Conservation (phyloP, 1,140 invertebrate genomes). For the Philotrypesis tridentata region DNA sequence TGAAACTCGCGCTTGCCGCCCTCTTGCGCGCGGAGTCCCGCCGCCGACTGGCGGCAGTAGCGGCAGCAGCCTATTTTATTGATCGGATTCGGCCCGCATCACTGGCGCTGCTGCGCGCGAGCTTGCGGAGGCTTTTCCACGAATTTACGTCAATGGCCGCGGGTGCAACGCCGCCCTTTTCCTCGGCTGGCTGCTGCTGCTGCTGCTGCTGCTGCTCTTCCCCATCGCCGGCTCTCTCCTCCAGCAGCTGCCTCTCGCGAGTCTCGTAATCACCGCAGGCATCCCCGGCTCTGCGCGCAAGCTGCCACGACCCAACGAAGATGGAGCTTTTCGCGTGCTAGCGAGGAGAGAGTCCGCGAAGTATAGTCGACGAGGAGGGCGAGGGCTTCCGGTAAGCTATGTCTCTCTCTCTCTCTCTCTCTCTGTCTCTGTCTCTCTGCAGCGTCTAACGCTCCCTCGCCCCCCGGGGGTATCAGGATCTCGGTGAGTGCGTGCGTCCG, state of each 20-base stretch:
- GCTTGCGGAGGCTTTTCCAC: slow-evolving; percentile 27
- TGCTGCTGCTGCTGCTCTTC: not conserved
- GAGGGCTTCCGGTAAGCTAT: not conserved
- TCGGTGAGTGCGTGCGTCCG: no score
- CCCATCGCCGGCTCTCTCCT: not conserved
- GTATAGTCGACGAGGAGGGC: not conserved
- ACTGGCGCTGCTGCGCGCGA: slow-evolving; percentile 13
- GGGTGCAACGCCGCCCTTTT: slow-evolving; percentile 6
- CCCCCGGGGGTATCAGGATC: no score
- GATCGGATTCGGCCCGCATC: slow-evolving; percentile 48
- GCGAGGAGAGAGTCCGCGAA: no score
- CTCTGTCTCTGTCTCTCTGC: no score
- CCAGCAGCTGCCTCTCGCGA: no score
- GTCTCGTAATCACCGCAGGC: no score
- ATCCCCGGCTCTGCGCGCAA: no score
- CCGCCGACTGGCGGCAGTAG: slow-evolving; percentile 10
- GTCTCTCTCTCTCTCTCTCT: no score
- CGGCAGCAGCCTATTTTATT: slow-evolving; percentile 46
- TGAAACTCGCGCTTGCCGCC: not conserved
- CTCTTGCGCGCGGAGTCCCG: slow-evolving; percentile 29
- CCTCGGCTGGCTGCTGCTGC: not conserved
- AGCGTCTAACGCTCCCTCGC: no score
- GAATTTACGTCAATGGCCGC: slow-evolving; percentile 44
- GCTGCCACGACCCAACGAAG: not conserved
- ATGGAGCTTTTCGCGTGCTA: not conserved